These are phyloP conservation scores for Amblyopsis rosae DNA, from an alignment of 2,113 vertebrate genomes.

Conservation along the genomic window DNA sequence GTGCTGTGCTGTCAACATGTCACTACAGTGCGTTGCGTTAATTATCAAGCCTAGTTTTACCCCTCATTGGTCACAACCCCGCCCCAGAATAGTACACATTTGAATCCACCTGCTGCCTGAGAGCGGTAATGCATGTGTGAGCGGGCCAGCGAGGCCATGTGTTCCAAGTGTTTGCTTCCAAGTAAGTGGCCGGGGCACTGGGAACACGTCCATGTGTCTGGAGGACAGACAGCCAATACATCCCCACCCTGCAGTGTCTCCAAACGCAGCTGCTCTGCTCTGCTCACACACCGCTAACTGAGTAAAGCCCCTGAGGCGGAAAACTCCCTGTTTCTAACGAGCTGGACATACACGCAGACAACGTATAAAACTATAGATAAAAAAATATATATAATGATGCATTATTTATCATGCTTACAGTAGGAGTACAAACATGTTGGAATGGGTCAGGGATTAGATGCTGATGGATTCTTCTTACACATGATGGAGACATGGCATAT, in stretches of 20 bases:
- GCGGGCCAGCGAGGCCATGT: conserved; percentile 23
- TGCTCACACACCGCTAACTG: neutral
- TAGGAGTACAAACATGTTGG: too few relatives aligned
- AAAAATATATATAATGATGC: too few relatives aligned
- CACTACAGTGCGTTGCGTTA: conserved; percentile 3
- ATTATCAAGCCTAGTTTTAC: conserved; percentile 1
- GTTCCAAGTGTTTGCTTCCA: conserved; percentile 41
- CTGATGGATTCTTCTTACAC: too few relatives aligned
- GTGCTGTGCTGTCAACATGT: conserved; percentile 5
- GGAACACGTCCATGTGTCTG: conserved; percentile 1
- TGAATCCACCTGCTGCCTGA: neutral
- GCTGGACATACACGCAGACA: neutral
- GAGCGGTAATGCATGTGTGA: neutral
- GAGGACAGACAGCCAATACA: conserved; percentile 17
- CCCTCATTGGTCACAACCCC: conserved; percentile 10
- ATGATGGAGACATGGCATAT: too few relatives aligned
- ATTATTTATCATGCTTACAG: too few relatives aligned
- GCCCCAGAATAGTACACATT: neutral
- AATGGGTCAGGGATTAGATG: too few relatives aligned
- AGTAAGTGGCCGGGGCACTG: conserved; percentile 14
- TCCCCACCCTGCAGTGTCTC: conserved; percentile 30
- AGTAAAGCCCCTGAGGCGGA: conserved; percentile 6
- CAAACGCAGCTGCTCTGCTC: conserved; percentile 26
- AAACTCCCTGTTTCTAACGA: conserved; percentile 2
- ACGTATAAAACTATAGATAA: too few relatives aligned